Base-by-base conservation (phyloP, 2,113 vertebrate genomes). In the Lathamus discolor region DNA sequence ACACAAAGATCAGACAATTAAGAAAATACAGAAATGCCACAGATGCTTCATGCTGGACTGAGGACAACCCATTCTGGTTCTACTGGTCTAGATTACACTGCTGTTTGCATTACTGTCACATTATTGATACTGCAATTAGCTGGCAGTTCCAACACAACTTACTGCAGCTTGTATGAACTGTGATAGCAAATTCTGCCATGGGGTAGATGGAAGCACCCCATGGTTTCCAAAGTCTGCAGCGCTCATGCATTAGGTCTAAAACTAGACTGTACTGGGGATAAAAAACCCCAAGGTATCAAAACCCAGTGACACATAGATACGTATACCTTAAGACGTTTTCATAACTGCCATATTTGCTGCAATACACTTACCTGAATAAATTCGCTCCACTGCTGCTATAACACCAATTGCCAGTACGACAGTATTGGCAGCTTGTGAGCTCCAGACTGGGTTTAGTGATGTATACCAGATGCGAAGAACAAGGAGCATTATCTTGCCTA, bases 381-480 rank as follows among this genome's bases (percentile, higher is more conserved):
- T 96, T 67, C 20, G 76, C 35, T 98, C 97, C 18, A 96, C n/a
- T 59, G 94, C 94, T 86, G 94, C 97, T 20, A 98, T 31, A 68
- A 88, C 66, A 44, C 97, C 95, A 66, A 98, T 24, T 6, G 72
- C 48, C 88, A 97, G 15, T 54, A 97, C 81, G n/a, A 96, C 39
- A 66, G 35, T 74, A 92, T 98, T 98, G 86, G 96, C 88, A 88
- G 24, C 31, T 54, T 63, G 93, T 18, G 93, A 97, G 54, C 67
- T 97, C 98, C 98, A 98, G 35, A 97, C 27, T 28, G 98, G 98
- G 84, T 98, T 98, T 43, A 98, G 88, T 41, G 98, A 98, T 2
- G 97, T 97, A 59, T 97, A 97, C 97, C 98, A 98, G 79, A 98
- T 98, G 48, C 97, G 97, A 82, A 98, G 95, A 62, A 97, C 95